Evolutionary conservation across 2,113 vertebrate genomes (phyloP), one percentile per base, ranked within the genome.

Genomic region (Furnarius figulus): DNA sequence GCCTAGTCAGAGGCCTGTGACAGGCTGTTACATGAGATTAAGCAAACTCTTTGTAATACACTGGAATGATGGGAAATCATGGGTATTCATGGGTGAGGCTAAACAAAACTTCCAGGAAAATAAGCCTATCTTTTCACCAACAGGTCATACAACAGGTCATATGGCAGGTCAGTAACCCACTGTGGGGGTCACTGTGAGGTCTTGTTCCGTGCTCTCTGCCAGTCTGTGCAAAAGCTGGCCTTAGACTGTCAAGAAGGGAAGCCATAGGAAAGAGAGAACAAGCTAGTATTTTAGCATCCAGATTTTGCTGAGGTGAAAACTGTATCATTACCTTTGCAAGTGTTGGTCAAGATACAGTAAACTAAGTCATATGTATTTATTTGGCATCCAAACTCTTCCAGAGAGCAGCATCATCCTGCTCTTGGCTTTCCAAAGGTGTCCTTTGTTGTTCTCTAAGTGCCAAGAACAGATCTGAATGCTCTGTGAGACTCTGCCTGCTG

Each of bases 41-140:
- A 58, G 87, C 61, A 20, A 31, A 19, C 58, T 61, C 50, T 86
- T 63, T 35, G 70, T 46, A 68, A 65, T 40, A 42, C 1, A 1
- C 31, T n/a, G 37, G 58, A 72, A 82, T 0, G 39, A 58, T 14
- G 50, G 47, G 87, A 78, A 82, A 72, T n/a, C n/a, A n/a, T n/a
- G n/a, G 0, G 31, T 44, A 11, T 66, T 76, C 14, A 19, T 27
- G 58, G 42, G 30, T 49, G 82, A 85, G 63, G 39, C 66, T 65
- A 35, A 89, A 68, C 44, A 72, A 89, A 87, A 83, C n/a, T 78
- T 89, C 44, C 74, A 85, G 78, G 87, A 78, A 87, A 94, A 89
- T 7, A 18, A 58, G 37, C 42, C 49, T 39, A 2, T 15, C 31
- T 2, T 59, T 78, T 68, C 42, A 22, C 17, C 1, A 0, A 9